Evolutionary conservation across 2,113 vertebrate species (phyloP).

Genomic region (Glareola pratincola): DNA sequence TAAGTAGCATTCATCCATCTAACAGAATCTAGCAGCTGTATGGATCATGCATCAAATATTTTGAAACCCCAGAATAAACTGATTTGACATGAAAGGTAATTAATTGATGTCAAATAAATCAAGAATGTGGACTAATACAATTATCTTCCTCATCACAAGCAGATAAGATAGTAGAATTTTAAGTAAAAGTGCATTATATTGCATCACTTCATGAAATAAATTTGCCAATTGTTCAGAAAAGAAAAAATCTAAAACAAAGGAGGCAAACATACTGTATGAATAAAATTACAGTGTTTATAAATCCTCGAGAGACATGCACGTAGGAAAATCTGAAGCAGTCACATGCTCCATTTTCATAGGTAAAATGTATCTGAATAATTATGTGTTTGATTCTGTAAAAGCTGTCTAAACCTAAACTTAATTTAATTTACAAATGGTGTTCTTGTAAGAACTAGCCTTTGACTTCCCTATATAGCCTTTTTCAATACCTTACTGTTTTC

Average conservation of each 20-base stretch:
- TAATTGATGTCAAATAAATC: neutral
- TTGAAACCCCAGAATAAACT: neutral
- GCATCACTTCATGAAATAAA: neutral
- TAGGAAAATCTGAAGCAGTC: neutral
- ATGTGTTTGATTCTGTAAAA: neutral
- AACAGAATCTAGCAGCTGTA: neutral
- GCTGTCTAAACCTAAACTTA: neutral
- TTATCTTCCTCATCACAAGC: neutral
- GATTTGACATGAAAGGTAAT: neutral
- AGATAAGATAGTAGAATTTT: neutral
- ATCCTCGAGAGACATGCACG: neutral
- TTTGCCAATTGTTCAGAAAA: neutral
- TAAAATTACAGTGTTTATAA: neutral
- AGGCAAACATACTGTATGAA: neutral
- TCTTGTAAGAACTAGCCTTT: neutral
- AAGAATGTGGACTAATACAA: neutral
- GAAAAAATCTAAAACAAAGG: neutral
- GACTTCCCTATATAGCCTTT: neutral
- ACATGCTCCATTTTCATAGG: neutral
- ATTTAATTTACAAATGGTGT: neutral
- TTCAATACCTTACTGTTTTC: neutral
- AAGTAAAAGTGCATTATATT: neutral
- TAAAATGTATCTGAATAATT: neutral
- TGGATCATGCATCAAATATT: neutral
- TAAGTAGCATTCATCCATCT: neutral